Percentiles rank a stretch among this genome's conserved stretches.
Conservation (phyloP, 2,797 vertebrate species). For the Steatocranus sp. region DNA sequence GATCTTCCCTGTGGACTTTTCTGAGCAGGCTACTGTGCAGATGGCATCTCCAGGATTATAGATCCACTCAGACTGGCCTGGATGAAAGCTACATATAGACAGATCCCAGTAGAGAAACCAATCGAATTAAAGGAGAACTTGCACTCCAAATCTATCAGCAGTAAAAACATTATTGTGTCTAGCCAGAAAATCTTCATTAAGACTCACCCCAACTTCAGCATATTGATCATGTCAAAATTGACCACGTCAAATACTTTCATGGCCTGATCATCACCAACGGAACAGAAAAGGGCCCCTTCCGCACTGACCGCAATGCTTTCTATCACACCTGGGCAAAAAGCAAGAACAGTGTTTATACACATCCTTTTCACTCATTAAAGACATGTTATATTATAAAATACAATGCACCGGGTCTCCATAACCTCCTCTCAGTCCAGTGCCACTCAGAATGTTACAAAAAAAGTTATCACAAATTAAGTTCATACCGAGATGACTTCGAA, state of each 20-base stretch:
- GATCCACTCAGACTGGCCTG: slow-evolving; percentile 95
- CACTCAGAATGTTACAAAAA: background rate
- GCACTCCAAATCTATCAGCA: background rate
- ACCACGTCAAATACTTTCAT: slow-evolving; percentile 99
- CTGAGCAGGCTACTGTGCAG: slow-evolving; percentile 92
- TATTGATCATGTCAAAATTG: slow-evolving; percentile 99
- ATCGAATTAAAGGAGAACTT: background rate
- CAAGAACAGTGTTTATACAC: background rate
- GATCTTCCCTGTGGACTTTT: slow-evolving; percentile 96
- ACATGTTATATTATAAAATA: background rate
- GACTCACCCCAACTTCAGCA: slow-evolving; percentile 94
- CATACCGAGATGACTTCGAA: slow-evolving; percentile 90
- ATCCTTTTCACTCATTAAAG: background rate
- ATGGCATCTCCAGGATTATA: slow-evolving; percentile 97
- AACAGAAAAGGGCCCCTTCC: slow-evolving; percentile 91
- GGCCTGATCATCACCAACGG: slow-evolving; percentile 96
- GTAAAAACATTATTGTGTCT: background rate
- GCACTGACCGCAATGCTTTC: slow-evolving; percentile 91
- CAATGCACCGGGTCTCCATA: background rate
- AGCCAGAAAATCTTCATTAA: background rate
- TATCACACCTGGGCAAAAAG: slow-evolving; percentile 80
- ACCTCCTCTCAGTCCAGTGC: background rate
- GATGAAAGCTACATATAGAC: slow-evolving; percentile 76
- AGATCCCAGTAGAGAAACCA: background rate
- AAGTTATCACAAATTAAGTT: background rate